phyloP scores from a whole-genome alignment of 2,113 vertebrate species.

The Pyrgilauda ruficollis region DNA sequence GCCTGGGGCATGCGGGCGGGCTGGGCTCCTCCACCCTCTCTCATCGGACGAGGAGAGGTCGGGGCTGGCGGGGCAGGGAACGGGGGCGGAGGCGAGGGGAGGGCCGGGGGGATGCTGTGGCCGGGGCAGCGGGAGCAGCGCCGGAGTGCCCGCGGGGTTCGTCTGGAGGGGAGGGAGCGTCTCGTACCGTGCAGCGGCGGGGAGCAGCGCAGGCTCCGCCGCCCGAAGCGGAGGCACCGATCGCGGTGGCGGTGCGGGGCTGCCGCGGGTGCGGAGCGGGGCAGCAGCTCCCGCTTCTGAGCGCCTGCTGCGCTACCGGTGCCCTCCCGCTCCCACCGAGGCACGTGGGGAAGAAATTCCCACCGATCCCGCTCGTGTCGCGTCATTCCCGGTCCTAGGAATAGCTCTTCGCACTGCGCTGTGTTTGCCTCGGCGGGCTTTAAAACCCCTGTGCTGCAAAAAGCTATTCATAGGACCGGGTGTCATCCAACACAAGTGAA shows the following conservation, averaged over 20 bases:
- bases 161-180: neutral
- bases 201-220: neutral
- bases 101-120: neutral
- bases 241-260: neutral
- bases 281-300: neutral
- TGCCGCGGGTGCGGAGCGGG: neutral
- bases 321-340: neutral
- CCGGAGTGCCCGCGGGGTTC: neutral
- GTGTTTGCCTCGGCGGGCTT: neutral
- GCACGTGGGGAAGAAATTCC: too few relatives aligned
- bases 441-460: neutral
- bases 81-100: neutral
- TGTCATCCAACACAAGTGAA: rapidly evolving
- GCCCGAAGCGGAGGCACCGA: rapidly evolving
- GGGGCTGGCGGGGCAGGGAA: neutral
- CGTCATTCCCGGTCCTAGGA: neutral
- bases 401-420: neutral
- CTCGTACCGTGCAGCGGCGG: neutral
- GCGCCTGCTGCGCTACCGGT: neutral
- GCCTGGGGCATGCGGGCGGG: neutral
- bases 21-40: neutral
- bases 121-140: neutral
- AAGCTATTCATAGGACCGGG: neutral
- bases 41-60: neutral
- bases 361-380: neutral